Percentiles rank a stretch among this genome's conserved stretches.
Conservation (phyloP, 2,113 vertebrate species). For the Cyphomyrus discorhynchus region DNA sequence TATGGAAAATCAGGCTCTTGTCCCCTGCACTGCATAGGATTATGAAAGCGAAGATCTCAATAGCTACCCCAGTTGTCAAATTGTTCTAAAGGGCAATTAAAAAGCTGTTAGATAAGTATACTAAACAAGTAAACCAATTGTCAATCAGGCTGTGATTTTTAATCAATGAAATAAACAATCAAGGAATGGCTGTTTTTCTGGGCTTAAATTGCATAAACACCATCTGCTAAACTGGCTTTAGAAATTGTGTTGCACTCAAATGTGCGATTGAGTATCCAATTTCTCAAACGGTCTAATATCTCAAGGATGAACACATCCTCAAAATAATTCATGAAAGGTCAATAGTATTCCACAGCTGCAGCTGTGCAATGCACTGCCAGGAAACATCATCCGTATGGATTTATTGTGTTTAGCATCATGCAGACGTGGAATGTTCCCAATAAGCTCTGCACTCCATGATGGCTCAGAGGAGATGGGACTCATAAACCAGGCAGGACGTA, state of each 20-base stretch:
- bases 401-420: constrained; percentile 42
- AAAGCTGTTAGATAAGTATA: constrained; percentile 39
- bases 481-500: constrained; percentile 37
- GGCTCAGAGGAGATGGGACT: constrained; percentile 38
- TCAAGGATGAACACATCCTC: constrained; percentile 27
- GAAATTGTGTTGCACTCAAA: constrained; percentile 38
- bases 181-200: constrained; percentile 37
- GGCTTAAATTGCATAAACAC: constrained; percentile 54
- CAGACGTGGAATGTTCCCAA: constrained; percentile 37
- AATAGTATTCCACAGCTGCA: constrained; percentile 43
- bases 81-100: constrained; percentile 16
- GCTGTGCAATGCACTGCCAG: constrained; percentile 34
- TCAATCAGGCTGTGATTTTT: constrained; percentile 35
- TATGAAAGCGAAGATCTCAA: not conserved
- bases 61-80: constrained; percentile 9
- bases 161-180: constrained; percentile 51
- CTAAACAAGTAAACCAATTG: constrained; percentile 40
- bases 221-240: constrained; percentile 51
- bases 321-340: constrained; percentile 54
- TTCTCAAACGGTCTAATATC: constrained; percentile 32
- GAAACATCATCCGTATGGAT: constrained; percentile 35
- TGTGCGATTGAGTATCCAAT: constrained; percentile 31
- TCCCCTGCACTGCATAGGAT: not conserved
- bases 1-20: not conserved
- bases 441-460: constrained; percentile 34